Base-by-base conservation (phyloP, 2,888 invertebrate species). In the Diarsia dahlii region DNA sequence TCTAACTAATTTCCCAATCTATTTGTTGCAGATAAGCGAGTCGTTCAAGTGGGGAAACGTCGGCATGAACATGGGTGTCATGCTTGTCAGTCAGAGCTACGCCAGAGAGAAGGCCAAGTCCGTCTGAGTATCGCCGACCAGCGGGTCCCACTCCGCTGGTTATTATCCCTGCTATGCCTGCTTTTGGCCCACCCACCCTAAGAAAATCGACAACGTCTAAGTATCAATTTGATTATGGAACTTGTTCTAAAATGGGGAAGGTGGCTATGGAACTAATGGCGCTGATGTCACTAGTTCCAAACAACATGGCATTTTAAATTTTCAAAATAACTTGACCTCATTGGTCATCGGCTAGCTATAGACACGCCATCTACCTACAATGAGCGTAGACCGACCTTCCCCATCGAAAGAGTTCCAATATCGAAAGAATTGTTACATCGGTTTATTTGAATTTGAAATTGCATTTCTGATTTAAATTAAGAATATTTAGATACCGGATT, bases 1-100 rank as follows among this genome's bases (percentile, higher is more conserved):
- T 74, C 75, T 65, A 28, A 80, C 64, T 87, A 60, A 88, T 75
- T n/a, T 78, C 13, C 52, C 28, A 71, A 89, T 90, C 87, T 89
- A 87, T 76, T 96, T 95, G 96, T 97, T 97, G 65, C 96, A 98
- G 98, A 97, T 97, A 94, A 97, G 97, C 93, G 97, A 97, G 95
- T 97, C 97, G 91, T 96, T 97, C 85, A 97, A 97, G 94, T 98
- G 97, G 97, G 97, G 97, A 90, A 97, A 97, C 94, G 97, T 98
- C 90, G 97, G 97, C 91, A 97, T 97, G 97, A 97, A 97, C 91
- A 97, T 97, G 94, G 97, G 97, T 88, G 97, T 97, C 86, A 95
- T 97, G 94, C 96, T 97, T 84, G 96, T 98, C 87, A 97, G 96
- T 93, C 97, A 97, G 92, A 94, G 88, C 89, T 92, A 95, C 87